phyloP scores from a whole-genome alignment of 2,113 vertebrate species.

The Thymallus thymallus region DNA sequence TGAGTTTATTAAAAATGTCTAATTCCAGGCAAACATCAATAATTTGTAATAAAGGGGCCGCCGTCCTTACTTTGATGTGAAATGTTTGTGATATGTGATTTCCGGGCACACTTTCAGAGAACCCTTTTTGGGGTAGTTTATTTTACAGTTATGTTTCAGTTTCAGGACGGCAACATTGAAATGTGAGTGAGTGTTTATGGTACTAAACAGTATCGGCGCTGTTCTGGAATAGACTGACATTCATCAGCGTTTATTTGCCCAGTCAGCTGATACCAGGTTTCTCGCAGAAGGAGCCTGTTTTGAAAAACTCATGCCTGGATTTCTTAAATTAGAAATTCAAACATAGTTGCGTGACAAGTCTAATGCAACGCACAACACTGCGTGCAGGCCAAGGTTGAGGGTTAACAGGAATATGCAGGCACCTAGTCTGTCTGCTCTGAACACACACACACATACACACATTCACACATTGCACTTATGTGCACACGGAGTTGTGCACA shows the following conservation, averaged over 20 bases:
- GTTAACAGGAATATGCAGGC: slow-evolving; percentile 33
- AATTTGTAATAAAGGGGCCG: slow-evolving; percentile 45
- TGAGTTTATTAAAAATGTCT: slow-evolving; percentile 65
- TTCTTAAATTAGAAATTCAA: slow-evolving; percentile 60
- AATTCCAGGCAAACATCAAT: slow-evolving; percentile 58
- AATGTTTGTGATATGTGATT: slow-evolving; percentile 56
- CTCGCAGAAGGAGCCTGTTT: slow-evolving; percentile 46
- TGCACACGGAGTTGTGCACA: background rate
- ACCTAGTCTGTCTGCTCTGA: background rate
- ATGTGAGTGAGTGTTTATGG: slow-evolving; percentile 23
- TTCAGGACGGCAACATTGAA: background rate
- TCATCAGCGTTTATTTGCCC: slow-evolving; percentile 44
- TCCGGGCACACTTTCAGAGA: background rate
- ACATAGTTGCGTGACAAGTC: slow-evolving; percentile 56
- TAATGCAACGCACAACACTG: slow-evolving; percentile 50
- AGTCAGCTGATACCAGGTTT: slow-evolving; percentile 46
- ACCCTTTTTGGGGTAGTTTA: background rate
- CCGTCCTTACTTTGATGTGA: slow-evolving; percentile 57
- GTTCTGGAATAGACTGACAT: slow-evolving; percentile 49
- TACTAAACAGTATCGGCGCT: slow-evolving; percentile 28
- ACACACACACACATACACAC: background rate
- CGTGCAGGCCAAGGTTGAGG: slow-evolving; percentile 28
- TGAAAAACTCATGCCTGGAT: slow-evolving; percentile 54
- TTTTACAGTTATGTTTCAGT: background rate
- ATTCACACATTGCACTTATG: background rate